Evolutionary conservation across 2,113 vertebrate species (phyloP).

Genomic region (Macrotis lagotis): DNA sequence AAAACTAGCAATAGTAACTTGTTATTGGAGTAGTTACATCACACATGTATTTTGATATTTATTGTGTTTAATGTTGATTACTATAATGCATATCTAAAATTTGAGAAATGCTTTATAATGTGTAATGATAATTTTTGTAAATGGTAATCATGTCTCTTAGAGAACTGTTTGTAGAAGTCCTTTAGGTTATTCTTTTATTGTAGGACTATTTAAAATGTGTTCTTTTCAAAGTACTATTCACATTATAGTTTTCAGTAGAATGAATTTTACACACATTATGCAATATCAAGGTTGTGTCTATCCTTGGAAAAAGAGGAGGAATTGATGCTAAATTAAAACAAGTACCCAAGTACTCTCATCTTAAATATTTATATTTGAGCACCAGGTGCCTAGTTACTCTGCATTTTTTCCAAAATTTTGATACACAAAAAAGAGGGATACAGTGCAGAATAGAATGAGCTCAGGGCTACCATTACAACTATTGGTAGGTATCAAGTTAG

Average conservation of each 20-base stretch:
- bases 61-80: background rate
- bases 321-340: conserved; percentile 42
- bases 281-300: conserved; percentile 27
- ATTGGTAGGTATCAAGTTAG: background rate
- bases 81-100: conserved; percentile 51
- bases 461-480: background rate
- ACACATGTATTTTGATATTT: background rate
- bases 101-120: conserved; percentile 11
- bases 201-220: conserved; percentile 33
- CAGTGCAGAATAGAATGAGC: background rate
- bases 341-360: conserved; percentile 24
- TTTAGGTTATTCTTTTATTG: conserved; percentile 40
- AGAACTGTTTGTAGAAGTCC: conserved; percentile 20
- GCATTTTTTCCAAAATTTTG: background rate
- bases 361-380: background rate
- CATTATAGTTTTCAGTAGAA: conserved; percentile 37
- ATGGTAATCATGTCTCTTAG: conserved; percentile 45
- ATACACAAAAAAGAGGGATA: background rate
- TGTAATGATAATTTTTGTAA: conserved; percentile 16
- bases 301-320: conserved; percentile 16
- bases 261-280: conserved; percentile 38
- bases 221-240: conserved; percentile 43
- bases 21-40: background rate
- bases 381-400: background rate
- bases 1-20: conserved; percentile 2